Conservation (phyloP, 1,140 invertebrate species). For the Chironomus tepperi region DNA sequence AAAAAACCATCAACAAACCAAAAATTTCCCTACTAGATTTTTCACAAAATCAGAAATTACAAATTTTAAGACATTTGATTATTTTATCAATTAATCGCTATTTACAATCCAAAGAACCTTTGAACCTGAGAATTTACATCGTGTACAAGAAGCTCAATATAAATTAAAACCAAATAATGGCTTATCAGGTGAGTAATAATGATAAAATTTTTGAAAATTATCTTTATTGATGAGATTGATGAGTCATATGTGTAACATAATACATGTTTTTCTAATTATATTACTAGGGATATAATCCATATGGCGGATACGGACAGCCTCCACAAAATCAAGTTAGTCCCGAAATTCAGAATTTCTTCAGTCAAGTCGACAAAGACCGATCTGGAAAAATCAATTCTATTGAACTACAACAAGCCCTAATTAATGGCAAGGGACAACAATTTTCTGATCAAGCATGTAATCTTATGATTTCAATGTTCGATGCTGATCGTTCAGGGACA, state of each 20-base stretch:
- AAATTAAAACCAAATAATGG: constrained; percentile 4
- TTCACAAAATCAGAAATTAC: too few relatives aligned
- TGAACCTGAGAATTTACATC: too few relatives aligned
- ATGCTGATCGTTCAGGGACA: constrained; percentile 72
- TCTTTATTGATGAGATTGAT: not conserved
- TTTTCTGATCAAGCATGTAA: constrained; percentile 78
- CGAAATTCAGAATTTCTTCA: constrained; percentile 72
- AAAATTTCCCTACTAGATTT: too few relatives aligned
- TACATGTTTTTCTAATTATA: constrained; percentile 9
- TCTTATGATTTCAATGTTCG: constrained; percentile 92
- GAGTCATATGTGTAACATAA: not conserved
- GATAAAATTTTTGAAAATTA: not conserved
- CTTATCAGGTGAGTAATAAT: constrained; percentile 19
- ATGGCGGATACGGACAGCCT: constrained; percentile 25
- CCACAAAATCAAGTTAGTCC: constrained; percentile 41
- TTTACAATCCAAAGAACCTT: too few relatives aligned
- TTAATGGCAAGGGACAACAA: constrained; percentile 76
- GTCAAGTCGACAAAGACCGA: constrained; percentile 67
- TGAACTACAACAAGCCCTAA: constrained; percentile 73
- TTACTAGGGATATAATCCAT: constrained; percentile 35
- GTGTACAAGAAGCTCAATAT: too few relatives aligned
- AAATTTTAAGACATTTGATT: too few relatives aligned
- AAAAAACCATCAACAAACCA: too few relatives aligned
- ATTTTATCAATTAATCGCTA: too few relatives aligned
- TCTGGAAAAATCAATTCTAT: constrained; percentile 71